phyloP scores from a whole-genome alignment of 2,113 vertebrate species.

The Eurystomus gularis region DNA sequence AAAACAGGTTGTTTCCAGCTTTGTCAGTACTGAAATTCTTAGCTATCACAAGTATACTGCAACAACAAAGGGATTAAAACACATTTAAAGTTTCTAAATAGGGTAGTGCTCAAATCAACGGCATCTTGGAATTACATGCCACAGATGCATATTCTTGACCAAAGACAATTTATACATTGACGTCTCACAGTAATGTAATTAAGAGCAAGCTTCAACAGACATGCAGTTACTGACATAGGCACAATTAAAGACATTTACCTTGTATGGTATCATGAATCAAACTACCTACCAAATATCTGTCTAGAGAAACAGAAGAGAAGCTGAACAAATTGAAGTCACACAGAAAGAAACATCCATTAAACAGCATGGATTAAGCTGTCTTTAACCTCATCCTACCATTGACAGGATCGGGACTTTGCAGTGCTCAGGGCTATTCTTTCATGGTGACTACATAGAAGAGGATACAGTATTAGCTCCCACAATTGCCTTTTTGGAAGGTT shows the following conservation, averaged over 20 bases:
- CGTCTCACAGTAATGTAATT: background rate
- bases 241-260: background rate
- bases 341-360: background rate
- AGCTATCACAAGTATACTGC: background rate
- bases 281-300: background rate
- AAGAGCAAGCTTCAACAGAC: background rate
- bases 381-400: background rate
- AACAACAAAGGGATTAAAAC: background rate
- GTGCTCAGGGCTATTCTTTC: background rate
- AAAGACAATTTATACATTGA: background rate
- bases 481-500: background rate
- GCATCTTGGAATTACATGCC: background rate
- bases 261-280: background rate
- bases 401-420: background rate
- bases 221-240: background rate
- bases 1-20: slow-evolving; percentile 32
- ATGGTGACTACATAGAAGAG: background rate
- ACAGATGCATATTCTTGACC: background rate
- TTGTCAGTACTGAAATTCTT: background rate
- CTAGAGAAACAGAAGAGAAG: background rate
- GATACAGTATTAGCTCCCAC: background rate
- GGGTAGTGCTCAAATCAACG: background rate
- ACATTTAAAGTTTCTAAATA: background rate
- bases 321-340: background rate
- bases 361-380: background rate